Evolutionary conservation across 2,888 invertebrate genomes (phyloP), one percentile per base, ranked within the genome.

Genomic region (Scaptomyza polygonia): DNA sequence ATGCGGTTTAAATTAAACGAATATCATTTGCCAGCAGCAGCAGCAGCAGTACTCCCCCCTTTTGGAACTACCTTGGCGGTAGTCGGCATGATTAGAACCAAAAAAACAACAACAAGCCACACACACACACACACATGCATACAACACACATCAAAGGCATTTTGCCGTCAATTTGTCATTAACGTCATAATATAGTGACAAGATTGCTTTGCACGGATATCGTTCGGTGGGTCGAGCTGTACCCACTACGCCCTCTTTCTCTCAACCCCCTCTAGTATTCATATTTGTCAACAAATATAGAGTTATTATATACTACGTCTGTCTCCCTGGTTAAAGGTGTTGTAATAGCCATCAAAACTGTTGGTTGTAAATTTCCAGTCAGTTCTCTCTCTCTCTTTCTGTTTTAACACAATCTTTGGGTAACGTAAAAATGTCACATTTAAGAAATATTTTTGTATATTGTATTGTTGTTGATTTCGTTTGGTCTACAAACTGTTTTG

Each of bases 111-210:
- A 75, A 75, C 72, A 88, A 45, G n/a, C n/a, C 45, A 11, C 9
- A 14, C 8, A 5, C 25, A 25, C n/a, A n/a, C 45, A 45, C 25
- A 9, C 21, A 42, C 16, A 21, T 6, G 7, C 9, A 27, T 9
- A 68, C 70, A 65, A 67, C 67, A 88, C 75, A 90, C 89, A 77
- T 90, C 90, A 90, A 90, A 90, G 79, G 67, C 75, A 76, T 83
- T 88, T 77, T 59, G 81, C 90, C 91, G 91, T 82, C 91, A 91
- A 91, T 91, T 91, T 91, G 91, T 91, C 90, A 90, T 90, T 89
- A 89, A 76, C 78, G 81, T 80, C 81, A 86, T 88, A 89, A 89
- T 88, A 88, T 88, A 89, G 85, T 88, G 89, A 89, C 90, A 89
- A 84, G 87, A 88, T 89, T 84, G 89, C 80, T 80, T 79, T 86